Base-by-base conservation (phyloP, 37 sponge, comb jelly and placozoan species). In the Dysidea cf. avara region DNA sequence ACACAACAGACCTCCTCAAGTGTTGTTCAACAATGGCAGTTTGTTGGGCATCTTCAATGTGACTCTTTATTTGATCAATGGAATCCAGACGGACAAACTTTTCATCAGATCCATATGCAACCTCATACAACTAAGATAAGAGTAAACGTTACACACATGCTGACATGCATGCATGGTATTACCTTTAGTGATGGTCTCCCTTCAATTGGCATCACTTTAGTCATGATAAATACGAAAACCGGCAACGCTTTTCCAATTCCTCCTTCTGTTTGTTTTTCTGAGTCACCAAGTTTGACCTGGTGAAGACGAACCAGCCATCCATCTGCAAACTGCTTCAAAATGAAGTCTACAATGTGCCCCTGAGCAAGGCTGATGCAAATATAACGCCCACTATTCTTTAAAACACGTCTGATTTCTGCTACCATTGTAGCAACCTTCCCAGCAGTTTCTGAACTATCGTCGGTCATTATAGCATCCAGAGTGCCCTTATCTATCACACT, bases 401-500 rank as follows among this genome's bases (percentile, higher is more conserved):
- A 43, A 25, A 94, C 87, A n/a, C 94, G 61, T 48, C 28, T 49
- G n/a, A 93, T 36, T 57, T 94, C 94, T 1, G 22, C 69, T 36
- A 90, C 86, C 80, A 86, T 79, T 14, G 13, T 56, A 6, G 60
- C 46, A 32, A 94, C 83, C 38, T 69, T 85, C 46, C 77, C 32
- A 22, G 64, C 39, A n/a, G 85, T 86, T 18, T 55, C 79, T n/a
- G 51, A 71, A 46, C 74, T 64, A 20, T 34, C 70, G 51, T 82
- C 77, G 40, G 68, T 72, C 66, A 69, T 75, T 51, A 94, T 68
- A 69, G 94, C 91, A 75, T 94, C 94, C 20, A 90, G 63, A 13
- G 94, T 94, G n/a, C 92, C 94, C 49, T 94, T 94, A 62, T 94
- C 94, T 24, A 94, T 20, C 16, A 89, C 90, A 79, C 78, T 68